Percentiles rank a stretch among this genome's conserved stretches.
Evolutionary conservation across 2,888 invertebrate species (phyloP).

Genomic region (Spilarctia lutea): DNA sequence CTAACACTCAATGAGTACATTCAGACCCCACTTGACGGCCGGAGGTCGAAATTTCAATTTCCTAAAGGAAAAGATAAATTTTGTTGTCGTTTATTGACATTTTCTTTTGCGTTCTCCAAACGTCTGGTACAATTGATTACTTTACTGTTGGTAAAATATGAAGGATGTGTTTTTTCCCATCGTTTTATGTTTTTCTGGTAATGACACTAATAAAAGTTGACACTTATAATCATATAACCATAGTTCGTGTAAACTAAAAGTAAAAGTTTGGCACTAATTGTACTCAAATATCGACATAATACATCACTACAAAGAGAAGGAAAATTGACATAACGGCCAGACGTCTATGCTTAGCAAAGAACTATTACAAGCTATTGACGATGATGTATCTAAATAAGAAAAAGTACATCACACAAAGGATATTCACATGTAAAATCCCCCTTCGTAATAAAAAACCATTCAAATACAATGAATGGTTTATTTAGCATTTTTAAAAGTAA

Average conservation of each 20-base stretch:
- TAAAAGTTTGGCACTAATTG: no score
- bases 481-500: constrained; percentile 13
- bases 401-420: background rate
- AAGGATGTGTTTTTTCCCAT: constrained; percentile 39
- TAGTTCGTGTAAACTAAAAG: no score
- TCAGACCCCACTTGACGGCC: constrained; percentile 45
- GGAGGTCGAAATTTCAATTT: constrained; percentile 77
- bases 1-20: constrained; percentile 35
- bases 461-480: constrained; percentile 28
- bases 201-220: constrained; percentile 19
- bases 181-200: constrained; percentile 15
- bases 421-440: background rate
- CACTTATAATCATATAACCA: background rate
- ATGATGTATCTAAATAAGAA: background rate
- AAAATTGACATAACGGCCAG: no score
- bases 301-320: no score
- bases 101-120: constrained; percentile 58
- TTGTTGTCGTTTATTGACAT: constrained; percentile 70
- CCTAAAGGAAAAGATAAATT: constrained; percentile 74
- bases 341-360: no score
- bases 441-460: constrained; percentile 14
- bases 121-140: constrained; percentile 69
- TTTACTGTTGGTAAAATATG: constrained; percentile 60
- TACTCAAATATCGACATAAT: no score
- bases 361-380: no score